Percentiles rank a stretch among this genome's conserved stretches.
phyloP scores from a whole-genome alignment of 2,888 invertebrate genomes.

The Tinea pellionella region DNA sequence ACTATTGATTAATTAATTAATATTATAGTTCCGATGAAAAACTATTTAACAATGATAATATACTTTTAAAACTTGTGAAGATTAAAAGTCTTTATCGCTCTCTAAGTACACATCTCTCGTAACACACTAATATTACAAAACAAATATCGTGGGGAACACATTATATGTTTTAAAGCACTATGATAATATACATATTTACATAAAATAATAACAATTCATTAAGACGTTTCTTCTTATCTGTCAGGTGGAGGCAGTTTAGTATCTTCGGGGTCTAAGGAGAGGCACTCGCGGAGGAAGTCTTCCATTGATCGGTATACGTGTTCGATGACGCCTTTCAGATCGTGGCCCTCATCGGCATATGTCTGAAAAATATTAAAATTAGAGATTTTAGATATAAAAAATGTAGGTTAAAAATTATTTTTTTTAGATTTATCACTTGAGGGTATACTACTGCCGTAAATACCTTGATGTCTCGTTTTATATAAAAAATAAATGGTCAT shows the following conservation, averaged over 20 bases:
- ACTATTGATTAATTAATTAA: not conserved
- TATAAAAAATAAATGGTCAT: too few species aligned
- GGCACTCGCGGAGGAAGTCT: constrained; percentile 90
- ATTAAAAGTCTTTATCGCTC: not conserved
- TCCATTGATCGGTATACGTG: constrained; percentile 95
- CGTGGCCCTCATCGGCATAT: constrained; percentile 93
- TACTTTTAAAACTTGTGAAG: not conserved
- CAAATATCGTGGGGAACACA: constrained; percentile 45
- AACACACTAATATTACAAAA: not conserved
- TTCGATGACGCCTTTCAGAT: constrained; percentile 84
- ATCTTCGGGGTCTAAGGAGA: constrained; percentile 85
- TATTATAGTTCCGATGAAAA: not conserved
- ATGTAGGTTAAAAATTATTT: too few species aligned
- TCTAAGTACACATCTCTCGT: not conserved
- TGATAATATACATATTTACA: constrained; percentile 66
- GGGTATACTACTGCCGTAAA: too few species aligned
- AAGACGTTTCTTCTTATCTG: too few species aligned
- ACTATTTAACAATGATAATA: not conserved
- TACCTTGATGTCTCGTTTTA: too few species aligned
- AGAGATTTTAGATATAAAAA: too few species aligned
- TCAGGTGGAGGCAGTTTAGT: constrained; percentile 73
- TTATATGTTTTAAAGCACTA: constrained; percentile 54
- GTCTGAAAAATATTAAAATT: constrained; percentile 72
- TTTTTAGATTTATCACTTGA: too few species aligned
- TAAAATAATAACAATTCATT: constrained; percentile 34